These are phyloP conservation scores for Pseudopipra pipra DNA, from an alignment of 2,113 vertebrate species.

Conservation along the genomic window DNA sequence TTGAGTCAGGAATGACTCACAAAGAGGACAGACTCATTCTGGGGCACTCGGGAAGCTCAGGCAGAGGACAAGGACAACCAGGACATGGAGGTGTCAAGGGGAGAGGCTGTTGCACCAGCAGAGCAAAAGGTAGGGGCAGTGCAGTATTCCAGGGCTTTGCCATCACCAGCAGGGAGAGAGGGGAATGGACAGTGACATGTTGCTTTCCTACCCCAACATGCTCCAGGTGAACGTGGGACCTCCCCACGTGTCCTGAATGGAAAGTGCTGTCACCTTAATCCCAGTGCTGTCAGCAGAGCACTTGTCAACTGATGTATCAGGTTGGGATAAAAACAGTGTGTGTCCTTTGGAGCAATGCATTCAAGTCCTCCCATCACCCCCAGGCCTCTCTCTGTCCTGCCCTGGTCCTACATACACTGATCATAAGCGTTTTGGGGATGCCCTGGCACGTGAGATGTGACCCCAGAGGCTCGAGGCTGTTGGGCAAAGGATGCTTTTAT, in stretches of 20 bases:
- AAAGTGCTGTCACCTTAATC: neutral
- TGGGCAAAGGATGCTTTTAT: neutral
- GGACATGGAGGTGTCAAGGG: neutral
- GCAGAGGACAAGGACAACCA: neutral
- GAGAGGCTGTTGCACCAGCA: neutral
- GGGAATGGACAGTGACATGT: neutral
- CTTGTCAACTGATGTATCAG: neutral
- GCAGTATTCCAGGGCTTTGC: neutral
- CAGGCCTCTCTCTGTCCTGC: neutral
- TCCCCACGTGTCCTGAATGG: neutral
- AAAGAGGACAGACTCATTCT: neutral
- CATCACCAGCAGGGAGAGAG: accelerated
- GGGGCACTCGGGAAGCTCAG: neutral
- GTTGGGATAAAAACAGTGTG: neutral
- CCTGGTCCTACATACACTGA: accelerated
- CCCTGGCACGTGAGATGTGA: neutral
- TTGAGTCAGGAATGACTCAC: neutral
- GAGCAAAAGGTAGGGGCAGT: neutral
- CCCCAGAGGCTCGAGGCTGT: neutral
- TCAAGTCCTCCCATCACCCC: neutral
- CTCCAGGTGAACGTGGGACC: neutral
- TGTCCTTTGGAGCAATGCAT: neutral
- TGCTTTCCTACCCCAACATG: neutral
- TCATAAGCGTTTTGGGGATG: neutral
- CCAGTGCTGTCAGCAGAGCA: neutral